Evolutionary conservation across 2,888 invertebrate species (phyloP), one percentile per base, ranked within the genome.

Genomic region (Tipula confusa): DNA sequence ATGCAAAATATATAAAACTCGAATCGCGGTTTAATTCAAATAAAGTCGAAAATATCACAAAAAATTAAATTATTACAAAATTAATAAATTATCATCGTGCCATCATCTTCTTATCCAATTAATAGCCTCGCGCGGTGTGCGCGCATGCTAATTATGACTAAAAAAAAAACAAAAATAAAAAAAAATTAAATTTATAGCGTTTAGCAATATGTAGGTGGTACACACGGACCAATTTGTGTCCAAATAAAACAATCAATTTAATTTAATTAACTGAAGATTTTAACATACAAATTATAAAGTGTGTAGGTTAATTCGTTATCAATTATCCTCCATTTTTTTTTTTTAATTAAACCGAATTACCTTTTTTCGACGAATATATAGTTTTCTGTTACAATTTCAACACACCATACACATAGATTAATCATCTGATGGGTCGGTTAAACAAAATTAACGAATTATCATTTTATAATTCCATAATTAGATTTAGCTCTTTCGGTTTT

Each of bases 191-290:
- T 64, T 64, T 64, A 64, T 64, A 9, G 64, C 24, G 24, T 64
- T 9, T 11, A 64, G 64, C 64, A 11, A 3, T 64, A 64, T 64
- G 64, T 64, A 64, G 64, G 64, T 24, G 64, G 64, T 24, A 24
- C n/a, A n/a, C n/a, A n/a, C 24, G 15, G 64, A 64, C 64, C 64
- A 64, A 64, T 64, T 64, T 64, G 64, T 64, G 24, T 64, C 24
- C 64, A 64, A 64, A 64, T 64, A 64, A 64, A 64, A 64, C 64
- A 64, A 64, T 64, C 64, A 64, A 64, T 64, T 64, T 64, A 64
- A 64, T 64, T 64, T 64, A 64, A 64, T 64, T 64, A 64, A 64
- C 64, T 64, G 64, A 18, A 64, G 64, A 64, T 64, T 64, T n/a
- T n/a, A 64, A 24, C 64, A 64, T 18, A 64, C 24, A 15, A 3